Evolutionary conservation across 2,888 invertebrate species (phyloP).

Genomic region (Poecilobothrus nobilitatus): DNA sequence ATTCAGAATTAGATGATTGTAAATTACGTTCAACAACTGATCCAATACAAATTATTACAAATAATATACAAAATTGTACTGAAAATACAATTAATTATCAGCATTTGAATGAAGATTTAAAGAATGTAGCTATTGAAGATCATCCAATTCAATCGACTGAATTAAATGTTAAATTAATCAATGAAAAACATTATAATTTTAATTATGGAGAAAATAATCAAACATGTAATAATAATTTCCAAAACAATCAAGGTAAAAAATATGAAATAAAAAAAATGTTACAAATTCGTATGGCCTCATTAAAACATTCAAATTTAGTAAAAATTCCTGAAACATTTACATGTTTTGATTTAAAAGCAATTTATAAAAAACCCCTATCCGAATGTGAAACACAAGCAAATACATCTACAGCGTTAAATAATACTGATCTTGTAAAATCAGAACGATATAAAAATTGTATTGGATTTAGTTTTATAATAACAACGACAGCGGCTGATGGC

Average conservation of each 20-base stretch:
- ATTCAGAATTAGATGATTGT: not conserved
- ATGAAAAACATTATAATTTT: slow-evolving; percentile 25
- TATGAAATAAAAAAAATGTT: slow-evolving; percentile 9
- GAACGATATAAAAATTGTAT: slow-evolving; percentile 49
- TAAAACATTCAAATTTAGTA: not conserved
- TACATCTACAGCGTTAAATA: slow-evolving; percentile 27
- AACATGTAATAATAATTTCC: not conserved
- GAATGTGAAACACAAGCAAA: slow-evolving; percentile 24
- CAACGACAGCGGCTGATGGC: slow-evolving; percentile 56
- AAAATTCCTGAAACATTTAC: slow-evolving; percentile 34
- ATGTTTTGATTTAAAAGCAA: slow-evolving; percentile 40
- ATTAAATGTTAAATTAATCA: slow-evolving; percentile 40
- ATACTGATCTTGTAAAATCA: slow-evolving; percentile 46
- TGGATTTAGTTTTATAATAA: slow-evolving; percentile 43
- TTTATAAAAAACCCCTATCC: slow-evolving; percentile 37
- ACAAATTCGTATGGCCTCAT: slow-evolving; percentile 8
- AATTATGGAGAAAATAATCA: not conserved
- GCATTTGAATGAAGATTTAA: not conserved
- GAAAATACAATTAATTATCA: too few relatives aligned
- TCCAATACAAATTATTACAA: not conserved
- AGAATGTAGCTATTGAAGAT: slow-evolving; percentile 4
- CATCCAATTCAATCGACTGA: slow-evolving; percentile 37
- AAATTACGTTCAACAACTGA: not conserved
- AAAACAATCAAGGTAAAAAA: not conserved
- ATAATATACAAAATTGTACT: too few relatives aligned